Base-by-base conservation (phyloP, 2,888 invertebrate genomes). In the Sussaba pulchella region DNA sequence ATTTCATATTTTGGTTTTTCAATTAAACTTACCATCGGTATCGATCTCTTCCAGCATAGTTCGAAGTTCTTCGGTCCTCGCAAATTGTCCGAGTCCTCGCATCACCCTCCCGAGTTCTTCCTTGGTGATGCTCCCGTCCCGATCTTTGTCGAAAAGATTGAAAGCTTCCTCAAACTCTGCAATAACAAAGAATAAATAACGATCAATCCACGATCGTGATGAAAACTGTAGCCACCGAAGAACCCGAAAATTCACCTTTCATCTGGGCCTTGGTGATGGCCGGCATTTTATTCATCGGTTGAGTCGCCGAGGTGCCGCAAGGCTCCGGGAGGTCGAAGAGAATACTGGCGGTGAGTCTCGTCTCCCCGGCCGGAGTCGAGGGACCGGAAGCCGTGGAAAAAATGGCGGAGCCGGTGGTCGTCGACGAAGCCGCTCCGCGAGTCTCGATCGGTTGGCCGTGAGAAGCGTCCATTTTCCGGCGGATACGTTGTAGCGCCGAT, bases 21-120 rank as follows among this genome's bases (percentile, higher is more conserved):
- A 3, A 10, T n/a, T 19, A 52, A 66, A 88, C 92, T 89, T 87
- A 96, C 96, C 96, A 88, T 96, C 96, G 70, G 96, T 96, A 89
- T 96, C 96, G 57, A 96, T 96, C 91, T 97, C 97, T 86, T 96
- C 95, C 66, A 97, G 93, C 97, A 97, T 97, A 88, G 97, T 96
- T 86, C 96, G 96, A 80, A 97, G 92, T 91, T 97, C 97, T 91
- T 97, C 97, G 26, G 97, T 96, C 52, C 97, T 94, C 0, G 97
- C 97, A 92, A 97, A 97, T 92, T 97, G 97, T 0, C 97, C 97
- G 78, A 97, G 92, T 82, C 96, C 97, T 69, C 97, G 94, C 97
- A 97, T 97, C 31, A 97, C 97, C 19, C 96, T 94, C 0, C 97
- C 97, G 78, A 97, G 93, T 89, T 97, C 97, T 87, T 97, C 97